Evolutionary conservation across 2,797 vertebrate genomes (phyloP).

Genomic region (Anguilla pacifica): DNA sequence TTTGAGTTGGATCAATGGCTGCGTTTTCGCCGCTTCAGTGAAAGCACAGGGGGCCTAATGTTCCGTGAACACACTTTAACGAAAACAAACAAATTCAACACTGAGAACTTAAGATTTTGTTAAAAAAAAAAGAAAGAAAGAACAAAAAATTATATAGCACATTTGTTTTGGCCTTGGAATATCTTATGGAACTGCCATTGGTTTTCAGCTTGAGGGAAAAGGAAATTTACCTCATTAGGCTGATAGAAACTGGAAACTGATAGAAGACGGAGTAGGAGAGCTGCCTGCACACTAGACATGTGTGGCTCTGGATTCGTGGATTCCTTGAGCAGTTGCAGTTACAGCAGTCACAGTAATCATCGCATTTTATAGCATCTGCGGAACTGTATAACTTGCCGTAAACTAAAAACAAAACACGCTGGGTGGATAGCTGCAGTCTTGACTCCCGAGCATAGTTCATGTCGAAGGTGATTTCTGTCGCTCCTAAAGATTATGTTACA

Average conservation of each 20-base stretch:
- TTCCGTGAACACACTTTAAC: background rate
- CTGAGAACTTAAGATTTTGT: background rate
- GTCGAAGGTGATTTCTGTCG: constrained; percentile 31
- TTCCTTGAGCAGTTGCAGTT: constrained; percentile 46
- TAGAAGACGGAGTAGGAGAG: constrained; percentile 20
- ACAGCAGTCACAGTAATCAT: constrained; percentile 38
- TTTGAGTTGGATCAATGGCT: constrained; percentile 9
- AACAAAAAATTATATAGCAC: background rate
- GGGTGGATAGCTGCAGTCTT: constrained; percentile 28
- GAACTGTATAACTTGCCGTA: constrained; percentile 46
- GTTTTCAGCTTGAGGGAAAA: background rate
- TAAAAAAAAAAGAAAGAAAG: too few relatives aligned
- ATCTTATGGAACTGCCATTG: background rate
- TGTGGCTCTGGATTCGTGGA: constrained; percentile 52
- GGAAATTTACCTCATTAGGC: background rate
- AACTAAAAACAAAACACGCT: constrained; percentile 46
- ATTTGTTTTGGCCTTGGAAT: background rate
- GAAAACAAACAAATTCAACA: background rate
- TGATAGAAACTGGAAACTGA: background rate
- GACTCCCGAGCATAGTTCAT: constrained; percentile 44
- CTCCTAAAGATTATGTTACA: constrained; percentile 59
- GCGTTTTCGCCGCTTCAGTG: constrained; percentile 22
- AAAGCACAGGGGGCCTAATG: background rate
- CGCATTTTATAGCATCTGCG: constrained; percentile 44
- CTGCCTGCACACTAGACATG: constrained; percentile 42